Percentiles rank a stretch among this genome's conserved stretches.
These are phyloP conservation scores for Plestiodon gilberti DNA, from an alignment of 2,113 vertebrate species.

Conservation along the genomic window DNA sequence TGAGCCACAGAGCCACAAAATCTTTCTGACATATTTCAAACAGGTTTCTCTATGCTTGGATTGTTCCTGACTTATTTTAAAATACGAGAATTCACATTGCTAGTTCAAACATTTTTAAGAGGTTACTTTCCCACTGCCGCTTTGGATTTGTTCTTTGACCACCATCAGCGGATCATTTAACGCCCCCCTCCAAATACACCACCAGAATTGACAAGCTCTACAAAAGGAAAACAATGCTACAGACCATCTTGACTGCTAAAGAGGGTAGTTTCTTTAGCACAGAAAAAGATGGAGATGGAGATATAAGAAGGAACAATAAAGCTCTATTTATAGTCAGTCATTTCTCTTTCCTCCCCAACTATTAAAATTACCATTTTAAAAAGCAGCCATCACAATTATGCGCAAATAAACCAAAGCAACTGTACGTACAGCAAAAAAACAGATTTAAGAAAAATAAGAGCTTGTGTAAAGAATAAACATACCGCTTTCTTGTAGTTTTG, in stretches of 20 bases:
- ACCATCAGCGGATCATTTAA: background rate
- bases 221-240: background rate
- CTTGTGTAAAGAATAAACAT: conserved; percentile 94
- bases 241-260: background rate
- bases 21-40: background rate
- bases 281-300: background rate
- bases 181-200: background rate
- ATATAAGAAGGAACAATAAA: background rate
- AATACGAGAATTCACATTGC: background rate
- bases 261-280: background rate
- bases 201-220: background rate
- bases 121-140: background rate
- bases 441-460: conserved; percentile 82
- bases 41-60: background rate
- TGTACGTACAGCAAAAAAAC: conserved; percentile 82
- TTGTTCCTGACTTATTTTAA: background rate
- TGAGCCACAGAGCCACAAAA: background rate
- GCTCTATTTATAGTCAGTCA: background rate
- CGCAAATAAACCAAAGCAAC: conserved; percentile 78
- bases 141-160: background rate
- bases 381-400: conserved; percentile 61
- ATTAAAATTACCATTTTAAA: background rate
- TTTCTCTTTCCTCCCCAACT: conserved; percentile 49
- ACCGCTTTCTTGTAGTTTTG: conserved; percentile 96
- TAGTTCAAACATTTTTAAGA: background rate